phyloP scores from a whole-genome alignment of 2,113 vertebrate genomes.

The Limanda limanda region DNA sequence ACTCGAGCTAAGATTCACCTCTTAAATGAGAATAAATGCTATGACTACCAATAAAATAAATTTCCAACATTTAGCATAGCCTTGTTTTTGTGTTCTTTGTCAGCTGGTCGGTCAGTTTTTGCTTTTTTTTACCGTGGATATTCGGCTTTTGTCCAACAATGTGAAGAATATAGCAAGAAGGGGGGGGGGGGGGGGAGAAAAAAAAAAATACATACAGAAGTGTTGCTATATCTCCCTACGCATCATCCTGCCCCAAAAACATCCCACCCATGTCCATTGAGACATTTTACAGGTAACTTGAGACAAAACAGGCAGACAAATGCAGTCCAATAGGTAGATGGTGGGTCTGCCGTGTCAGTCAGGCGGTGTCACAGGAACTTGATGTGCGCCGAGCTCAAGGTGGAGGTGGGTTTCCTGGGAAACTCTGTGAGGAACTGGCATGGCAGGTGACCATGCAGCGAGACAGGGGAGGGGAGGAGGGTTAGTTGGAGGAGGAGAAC shows the following conservation, averaged over 20 bases:
- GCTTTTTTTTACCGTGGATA: slow-evolving; percentile 46
- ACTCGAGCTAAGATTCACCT: slow-evolving; percentile 91
- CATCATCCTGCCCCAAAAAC: slow-evolving; percentile 55
- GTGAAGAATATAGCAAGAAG: slow-evolving; percentile 65
- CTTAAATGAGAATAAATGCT: slow-evolving; percentile 91
- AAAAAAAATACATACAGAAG: slow-evolving; percentile 66
- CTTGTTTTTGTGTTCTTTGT: slow-evolving; percentile 57
- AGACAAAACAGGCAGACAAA: slow-evolving; percentile 63
- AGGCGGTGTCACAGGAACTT: slow-evolving; percentile 44
- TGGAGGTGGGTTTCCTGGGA: slow-evolving; percentile 55
- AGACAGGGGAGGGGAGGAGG: slow-evolving; percentile 36
- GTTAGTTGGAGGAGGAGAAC: slow-evolving; percentile 54
- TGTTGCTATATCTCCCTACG: slow-evolving; percentile 63
- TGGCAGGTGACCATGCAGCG: slow-evolving; percentile 48
- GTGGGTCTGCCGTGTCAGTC: slow-evolving; percentile 65
- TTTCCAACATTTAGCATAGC: slow-evolving; percentile 70
- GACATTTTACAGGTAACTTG: slow-evolving; percentile 65
- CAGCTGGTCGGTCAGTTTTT: slow-evolving; percentile 66
- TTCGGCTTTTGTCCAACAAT: slow-evolving; percentile 63
- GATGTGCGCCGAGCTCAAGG: slow-evolving; percentile 60
- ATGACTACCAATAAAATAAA: slow-evolving; percentile 75
- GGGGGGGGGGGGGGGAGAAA: slow-evolving; percentile 34
- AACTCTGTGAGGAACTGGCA: slow-evolving; percentile 46
- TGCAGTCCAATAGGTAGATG: slow-evolving; percentile 59
- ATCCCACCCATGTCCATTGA: slow-evolving; percentile 63